Base-by-base conservation (phyloP, 92 coral and sea anemone genomes). In the Micromussa lordhowensis region DNA sequence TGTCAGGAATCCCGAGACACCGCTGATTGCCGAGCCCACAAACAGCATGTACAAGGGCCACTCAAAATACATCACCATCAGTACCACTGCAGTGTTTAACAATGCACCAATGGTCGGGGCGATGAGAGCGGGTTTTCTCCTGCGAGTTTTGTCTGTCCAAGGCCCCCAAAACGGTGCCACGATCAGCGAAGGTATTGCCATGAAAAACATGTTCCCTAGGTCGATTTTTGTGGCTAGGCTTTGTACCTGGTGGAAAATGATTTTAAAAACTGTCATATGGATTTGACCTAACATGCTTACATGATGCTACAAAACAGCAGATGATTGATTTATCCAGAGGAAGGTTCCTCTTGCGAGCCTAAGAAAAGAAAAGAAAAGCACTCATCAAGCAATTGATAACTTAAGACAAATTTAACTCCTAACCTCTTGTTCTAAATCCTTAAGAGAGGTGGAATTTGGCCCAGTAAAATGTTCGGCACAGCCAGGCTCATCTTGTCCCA, bases 111-210 rank as follows among this genome's bases (percentile, higher is more conserved):
- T 58, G 17, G 68, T 75, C 44, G 98, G 96, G 5, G 93, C 82
- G 5, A 80, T 71, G 8, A 93, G 74, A 2, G 94, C 94, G 13
- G 91, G 91, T 32, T 91, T 91, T 15, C 96, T 64, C 73, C 89
- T 57, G 1, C 96, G 93, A 29, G 88, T 91, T 24, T 86, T 80
- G 64, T 95, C 98, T 12, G 98, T 89, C 98, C 98, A 95, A 12
- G 93, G 85, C 1, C 98, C 98, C 80, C 92, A 75, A 63, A 95
- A 83, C 17, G 93, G 92, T 12, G 98, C 82, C 58, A 87, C 80
- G 17, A 95, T 61, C 6, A 95, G 77, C 0, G 98, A 89, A 19
- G 96, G 96, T 22, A 95, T 75, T 55, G 94, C 77, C 19, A 80
- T 69, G 36, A 85, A 91, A 88, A 95, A 90, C 22, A 32, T 85